Evolutionary conservation across 2,888 invertebrate genomes (phyloP).

Genomic region (Salpingus planirostris): DNA sequence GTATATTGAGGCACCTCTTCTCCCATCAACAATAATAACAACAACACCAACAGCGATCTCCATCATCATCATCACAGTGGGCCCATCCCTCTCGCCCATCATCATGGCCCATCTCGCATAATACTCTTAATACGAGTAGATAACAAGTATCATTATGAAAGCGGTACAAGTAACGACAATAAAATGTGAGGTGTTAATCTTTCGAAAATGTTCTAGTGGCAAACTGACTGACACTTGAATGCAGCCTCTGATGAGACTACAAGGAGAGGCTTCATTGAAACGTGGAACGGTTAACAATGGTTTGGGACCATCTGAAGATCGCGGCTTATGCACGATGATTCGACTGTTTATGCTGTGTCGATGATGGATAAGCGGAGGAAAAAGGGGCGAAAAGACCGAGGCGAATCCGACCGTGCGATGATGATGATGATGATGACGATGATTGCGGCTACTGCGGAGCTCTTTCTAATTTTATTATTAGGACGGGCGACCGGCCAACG

Average conservation of each 20-base stretch:
- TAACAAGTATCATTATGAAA: constrained; percentile 34
- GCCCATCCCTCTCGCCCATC: too few relatives aligned
- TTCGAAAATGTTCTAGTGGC: constrained; percentile 38
- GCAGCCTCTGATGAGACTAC: constrained; percentile 31
- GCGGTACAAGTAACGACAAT: constrained; percentile 28
- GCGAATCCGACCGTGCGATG: too few relatives aligned
- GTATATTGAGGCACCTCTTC: too few relatives aligned
- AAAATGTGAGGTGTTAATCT: constrained; percentile 37
- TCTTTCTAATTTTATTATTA: constrained; percentile 9
- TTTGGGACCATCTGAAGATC: constrained; percentile 30
- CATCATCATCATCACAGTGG: too few relatives aligned
- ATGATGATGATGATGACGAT: neutral
- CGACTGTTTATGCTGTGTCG: constrained; percentile 25
- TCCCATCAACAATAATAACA: too few relatives aligned
- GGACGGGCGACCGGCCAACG: constrained; percentile 7
- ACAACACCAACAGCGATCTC: too few relatives aligned
- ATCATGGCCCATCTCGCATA: too few relatives aligned
- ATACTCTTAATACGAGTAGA: too few relatives aligned
- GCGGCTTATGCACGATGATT: constrained; percentile 29
- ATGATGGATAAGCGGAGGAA: too few relatives aligned
- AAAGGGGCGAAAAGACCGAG: too few relatives aligned
- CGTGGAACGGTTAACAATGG: constrained; percentile 31
- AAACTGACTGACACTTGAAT: constrained; percentile 37
- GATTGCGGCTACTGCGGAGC: neutral
- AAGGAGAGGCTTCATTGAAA: constrained; percentile 34